Evolutionary conservation across 2,888 invertebrate genomes (phyloP), one percentile per base, ranked within the genome.

Genomic region (Drosophila percnosoma): DNA sequence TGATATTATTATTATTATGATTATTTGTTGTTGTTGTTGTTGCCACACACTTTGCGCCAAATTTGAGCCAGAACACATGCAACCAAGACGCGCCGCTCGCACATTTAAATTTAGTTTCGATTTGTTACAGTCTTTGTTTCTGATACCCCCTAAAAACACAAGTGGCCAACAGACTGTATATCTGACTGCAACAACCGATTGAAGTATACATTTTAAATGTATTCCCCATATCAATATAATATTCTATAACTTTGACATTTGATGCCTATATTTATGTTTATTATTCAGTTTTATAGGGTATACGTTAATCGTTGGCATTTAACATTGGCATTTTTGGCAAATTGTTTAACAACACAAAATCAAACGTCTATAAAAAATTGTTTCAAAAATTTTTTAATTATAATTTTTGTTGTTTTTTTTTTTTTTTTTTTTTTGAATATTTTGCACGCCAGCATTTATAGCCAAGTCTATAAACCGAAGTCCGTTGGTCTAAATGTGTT

Each of bases 11-110:
- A 27, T 49, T 49, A 18, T 27, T 27, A 3, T 62, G 67, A 48
- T 36, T 62, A 21, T 34, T 4, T 38, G 51, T 11, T 52, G 3
- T 18, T 55, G 15, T 53, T 74, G 65, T 68, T 73, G 81, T 68
- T 81, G 78, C 61, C 72, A 70, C 66, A 78, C 65, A 79, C 73
- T 81, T 81, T 72, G 67, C 79, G 82, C 78, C 82, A 80, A 80
- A 72, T 81, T 81, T 80, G 67, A 80, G 82, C 68, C 63, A 53
- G 68, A 78, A 61, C 72, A 82, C 68, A 82, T 75, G 80, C 82
- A 80, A 60, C 68, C 74, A 70, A 68, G 48, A 66, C 77, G 59
- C 77, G 55, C 40, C 65, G 38, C 68, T 66, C 60, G 60, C 68
- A 69, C 51, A 73, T 73, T 81, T 74, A 74, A 77, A 80, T 81